A percentile compares a stretch with the other conserved stretches of the same genome.
phyloP scores from a whole-genome alignment of 2,113 vertebrate genomes.

The Takifugu bimaculatus region DNA sequence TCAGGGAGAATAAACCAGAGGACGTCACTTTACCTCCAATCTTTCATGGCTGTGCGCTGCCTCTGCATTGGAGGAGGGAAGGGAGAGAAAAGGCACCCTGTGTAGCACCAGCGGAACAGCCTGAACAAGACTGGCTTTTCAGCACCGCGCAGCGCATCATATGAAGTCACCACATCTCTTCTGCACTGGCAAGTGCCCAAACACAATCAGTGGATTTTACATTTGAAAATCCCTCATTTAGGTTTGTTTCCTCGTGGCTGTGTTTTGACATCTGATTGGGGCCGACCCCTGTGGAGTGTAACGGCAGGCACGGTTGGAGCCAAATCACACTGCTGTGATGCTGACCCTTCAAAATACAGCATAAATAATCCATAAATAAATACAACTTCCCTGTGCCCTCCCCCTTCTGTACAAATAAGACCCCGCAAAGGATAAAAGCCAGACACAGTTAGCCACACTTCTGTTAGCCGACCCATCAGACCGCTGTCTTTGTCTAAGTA shows the following conservation, averaged over 20 bases:
- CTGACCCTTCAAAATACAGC: slow-evolving; percentile 2
- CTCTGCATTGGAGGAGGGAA: slow-evolving; percentile 55
- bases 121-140: background rate
- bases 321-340: background rate
- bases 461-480: too few relatives aligned
- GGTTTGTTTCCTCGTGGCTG: slow-evolving; percentile 26
- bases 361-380: slow-evolving; percentile 4
- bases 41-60: slow-evolving; percentile 65
- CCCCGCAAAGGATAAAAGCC: background rate
- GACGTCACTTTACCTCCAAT: slow-evolving; percentile 72
- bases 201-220: too few relatives aligned
- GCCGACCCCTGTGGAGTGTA: too few relatives aligned
- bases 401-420: too few relatives aligned
- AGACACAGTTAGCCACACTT: too few relatives aligned
- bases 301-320: background rate
- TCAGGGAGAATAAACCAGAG: slow-evolving; percentile 73
- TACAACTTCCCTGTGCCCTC: background rate
- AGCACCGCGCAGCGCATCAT: slow-evolving; percentile 1
- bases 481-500: too few relatives aligned
- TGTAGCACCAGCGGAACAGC: slow-evolving; percentile 36
- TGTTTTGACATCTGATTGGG: slow-evolving; percentile 18
- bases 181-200: too few relatives aligned
- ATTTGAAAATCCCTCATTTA: slow-evolving; percentile 47
- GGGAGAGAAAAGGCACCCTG: slow-evolving; percentile 19
- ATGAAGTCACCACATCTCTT: background rate